phyloP scores from a whole-genome alignment of 2,797 vertebrate species.

The Anabacerthia variegaticeps region DNA sequence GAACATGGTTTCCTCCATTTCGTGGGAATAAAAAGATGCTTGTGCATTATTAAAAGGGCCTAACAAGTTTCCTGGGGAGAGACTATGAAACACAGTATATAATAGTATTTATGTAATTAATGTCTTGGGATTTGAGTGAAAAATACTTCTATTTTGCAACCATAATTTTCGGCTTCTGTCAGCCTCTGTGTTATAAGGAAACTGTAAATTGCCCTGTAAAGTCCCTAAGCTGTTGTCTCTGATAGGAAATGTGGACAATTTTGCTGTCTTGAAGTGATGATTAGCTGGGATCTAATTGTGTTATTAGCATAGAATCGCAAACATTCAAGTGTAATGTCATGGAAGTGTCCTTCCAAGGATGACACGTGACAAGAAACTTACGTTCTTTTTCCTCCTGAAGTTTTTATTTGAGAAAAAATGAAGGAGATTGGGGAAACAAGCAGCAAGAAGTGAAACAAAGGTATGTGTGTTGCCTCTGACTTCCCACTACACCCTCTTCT shows the following conservation, averaged over 20 bases:
- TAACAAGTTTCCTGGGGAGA: slow-evolving; percentile 11
- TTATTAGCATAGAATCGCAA: neutral
- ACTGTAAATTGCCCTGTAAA: neutral
- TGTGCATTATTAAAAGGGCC: neutral
- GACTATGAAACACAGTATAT: neutral
- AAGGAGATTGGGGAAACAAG: neutral
- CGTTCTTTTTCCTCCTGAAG: fast-evolving
- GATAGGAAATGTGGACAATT: neutral
- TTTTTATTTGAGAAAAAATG: neutral
- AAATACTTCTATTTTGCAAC: neutral
- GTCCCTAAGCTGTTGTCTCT: neutral
- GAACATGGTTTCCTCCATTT: neutral
- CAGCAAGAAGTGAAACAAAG: neutral
- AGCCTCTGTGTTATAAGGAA: neutral
- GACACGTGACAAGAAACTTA: neutral
- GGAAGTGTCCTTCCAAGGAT: neutral
- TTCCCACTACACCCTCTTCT: neutral
- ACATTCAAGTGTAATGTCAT: neutral
- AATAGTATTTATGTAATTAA: slow-evolving; percentile 3
- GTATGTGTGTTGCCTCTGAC: neutral
- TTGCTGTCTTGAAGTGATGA: neutral
- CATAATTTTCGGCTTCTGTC: neutral
- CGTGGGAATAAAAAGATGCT: neutral
- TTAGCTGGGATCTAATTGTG: neutral
- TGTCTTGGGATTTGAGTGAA: slow-evolving; percentile 10